These are phyloP conservation scores for Caenorhabditis briggsae DNA, from an alignment of 1,140 invertebrate genomes.

Conservation along the genomic window DNA sequence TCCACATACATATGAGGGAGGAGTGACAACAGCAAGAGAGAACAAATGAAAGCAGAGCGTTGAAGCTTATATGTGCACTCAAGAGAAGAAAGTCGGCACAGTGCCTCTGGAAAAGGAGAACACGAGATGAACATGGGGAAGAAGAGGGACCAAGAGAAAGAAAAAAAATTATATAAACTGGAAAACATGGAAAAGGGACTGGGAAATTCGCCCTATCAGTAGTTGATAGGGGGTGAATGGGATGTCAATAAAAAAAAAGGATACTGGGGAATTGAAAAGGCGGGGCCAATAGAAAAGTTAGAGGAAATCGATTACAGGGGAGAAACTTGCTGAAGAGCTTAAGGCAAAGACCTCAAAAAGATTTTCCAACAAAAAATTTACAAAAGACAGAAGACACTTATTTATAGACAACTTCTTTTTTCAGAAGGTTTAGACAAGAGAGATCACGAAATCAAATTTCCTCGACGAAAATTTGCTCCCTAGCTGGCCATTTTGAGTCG, in stretches of 20 bases:
- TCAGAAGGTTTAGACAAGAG: neutral
- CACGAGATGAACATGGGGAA: too few relatives aligned
- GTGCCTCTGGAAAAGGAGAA: too few relatives aligned
- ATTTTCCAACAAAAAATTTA: neutral
- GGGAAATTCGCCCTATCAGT: too few relatives aligned
- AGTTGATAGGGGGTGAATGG: neutral
- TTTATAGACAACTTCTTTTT: slow-evolving; percentile 26
- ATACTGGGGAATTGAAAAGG: neutral
- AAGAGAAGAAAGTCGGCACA: too few relatives aligned
- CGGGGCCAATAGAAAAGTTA: neutral
- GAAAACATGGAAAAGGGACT: too few relatives aligned
- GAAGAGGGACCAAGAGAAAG: too few relatives aligned
- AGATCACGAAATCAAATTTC: slow-evolving; percentile 13
- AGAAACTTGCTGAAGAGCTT: neutral
- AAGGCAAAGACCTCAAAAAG: neutral
- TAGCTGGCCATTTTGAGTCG: slow-evolving; percentile 53
- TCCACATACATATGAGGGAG: too few relatives aligned
- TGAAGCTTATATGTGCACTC: too few relatives aligned
- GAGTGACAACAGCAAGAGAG: too few relatives aligned
- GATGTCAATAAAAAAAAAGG: neutral
- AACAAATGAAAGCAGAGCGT: too few relatives aligned
- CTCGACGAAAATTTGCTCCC: slow-evolving; percentile 62
- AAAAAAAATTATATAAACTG: too few relatives aligned
- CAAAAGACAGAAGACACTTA: neutral
- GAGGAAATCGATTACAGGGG: neutral